phyloP scores from a whole-genome alignment of 1,140 invertebrate genomes.

The Tribolium madens region DNA sequence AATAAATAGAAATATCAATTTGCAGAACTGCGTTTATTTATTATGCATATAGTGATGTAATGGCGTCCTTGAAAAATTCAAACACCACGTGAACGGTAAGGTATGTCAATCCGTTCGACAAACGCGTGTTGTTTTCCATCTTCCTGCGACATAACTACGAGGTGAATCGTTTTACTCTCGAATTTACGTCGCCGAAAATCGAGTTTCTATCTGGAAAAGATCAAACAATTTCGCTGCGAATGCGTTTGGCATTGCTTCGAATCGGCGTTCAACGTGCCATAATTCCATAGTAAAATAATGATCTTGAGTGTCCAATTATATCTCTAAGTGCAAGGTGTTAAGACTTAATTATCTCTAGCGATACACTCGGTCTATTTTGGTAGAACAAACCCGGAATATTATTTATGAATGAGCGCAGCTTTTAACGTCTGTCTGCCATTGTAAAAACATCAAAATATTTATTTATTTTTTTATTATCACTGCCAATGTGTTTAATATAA shows the following conservation, averaged over 20 bases:
- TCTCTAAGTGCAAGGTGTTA: slow-evolving; percentile 30
- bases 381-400: slow-evolving; percentile 22
- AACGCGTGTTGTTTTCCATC: background rate
- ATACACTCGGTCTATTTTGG: slow-evolving; percentile 15
- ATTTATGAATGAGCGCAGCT: slow-evolving; percentile 23
- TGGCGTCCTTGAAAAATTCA: slow-evolving; percentile 20
- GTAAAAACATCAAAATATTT: background rate
- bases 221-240: background rate
- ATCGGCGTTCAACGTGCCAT: background rate
- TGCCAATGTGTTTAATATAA: slow-evolving; percentile 9
- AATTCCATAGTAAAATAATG: slow-evolving; percentile 12
- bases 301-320: slow-evolving; percentile 26
- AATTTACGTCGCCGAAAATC: no score
- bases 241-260: background rate
- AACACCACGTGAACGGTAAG: slow-evolving; percentile 21
- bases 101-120: slow-evolving; percentile 30
- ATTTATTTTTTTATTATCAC: slow-evolving; percentile 15
- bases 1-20: slow-evolving; percentile 12
- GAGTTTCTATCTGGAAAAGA: background rate
- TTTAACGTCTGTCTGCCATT: background rate
- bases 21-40: slow-evolving; percentile 23
- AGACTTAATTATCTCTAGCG: slow-evolving; percentile 24
- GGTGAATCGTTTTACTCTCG: background rate
- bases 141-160: background rate
- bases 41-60: slow-evolving; percentile 22